phyloP scores from a whole-genome alignment of 2,113 vertebrate species.

The Polyodon spathula region DNA sequence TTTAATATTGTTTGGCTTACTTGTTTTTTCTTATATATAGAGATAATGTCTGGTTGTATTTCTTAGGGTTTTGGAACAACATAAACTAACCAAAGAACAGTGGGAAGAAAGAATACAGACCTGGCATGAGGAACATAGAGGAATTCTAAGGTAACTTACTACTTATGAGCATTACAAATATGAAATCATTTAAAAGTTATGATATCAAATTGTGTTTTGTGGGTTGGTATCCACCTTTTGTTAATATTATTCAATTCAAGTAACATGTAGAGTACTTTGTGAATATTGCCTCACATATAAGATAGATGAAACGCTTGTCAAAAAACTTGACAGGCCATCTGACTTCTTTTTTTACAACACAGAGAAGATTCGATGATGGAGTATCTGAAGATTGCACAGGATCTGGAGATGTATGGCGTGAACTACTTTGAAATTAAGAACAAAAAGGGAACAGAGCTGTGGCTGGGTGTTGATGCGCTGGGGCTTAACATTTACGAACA shows the following conservation, averaged over 20 bases:
- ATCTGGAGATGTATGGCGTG: constrained; percentile 96
- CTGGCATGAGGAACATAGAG: constrained; percentile 92
- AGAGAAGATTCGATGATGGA: constrained; percentile 99
- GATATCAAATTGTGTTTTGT: too few species aligned
- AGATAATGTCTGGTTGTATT: constrained; percentile 12
- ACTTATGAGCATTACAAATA: not conserved
- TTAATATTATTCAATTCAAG: too few species aligned
- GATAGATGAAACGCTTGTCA: too few species aligned
- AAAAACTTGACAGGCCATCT: not conserved
- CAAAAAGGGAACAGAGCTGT: constrained; percentile 94
- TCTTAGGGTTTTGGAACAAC: constrained; percentile 87
- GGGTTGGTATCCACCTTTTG: too few species aligned
- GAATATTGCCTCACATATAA: too few species aligned
- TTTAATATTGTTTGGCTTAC: too few species aligned
- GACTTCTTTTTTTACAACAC: constrained; percentile 28
- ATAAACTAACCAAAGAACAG: constrained; percentile 95
- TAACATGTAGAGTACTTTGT: too few species aligned
- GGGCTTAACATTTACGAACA: constrained; percentile 96
- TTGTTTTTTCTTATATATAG: too few species aligned
- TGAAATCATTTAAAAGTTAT: too few species aligned
- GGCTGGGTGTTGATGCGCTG: constrained; percentile 91
- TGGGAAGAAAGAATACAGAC: constrained; percentile 98
- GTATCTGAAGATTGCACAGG: constrained; percentile 93
- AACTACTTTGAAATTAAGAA: constrained; percentile 99
- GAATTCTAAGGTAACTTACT: constrained; percentile 80